Base-by-base conservation (phyloP, 1,140 invertebrate genomes). In the Drosophila elegans region DNA sequence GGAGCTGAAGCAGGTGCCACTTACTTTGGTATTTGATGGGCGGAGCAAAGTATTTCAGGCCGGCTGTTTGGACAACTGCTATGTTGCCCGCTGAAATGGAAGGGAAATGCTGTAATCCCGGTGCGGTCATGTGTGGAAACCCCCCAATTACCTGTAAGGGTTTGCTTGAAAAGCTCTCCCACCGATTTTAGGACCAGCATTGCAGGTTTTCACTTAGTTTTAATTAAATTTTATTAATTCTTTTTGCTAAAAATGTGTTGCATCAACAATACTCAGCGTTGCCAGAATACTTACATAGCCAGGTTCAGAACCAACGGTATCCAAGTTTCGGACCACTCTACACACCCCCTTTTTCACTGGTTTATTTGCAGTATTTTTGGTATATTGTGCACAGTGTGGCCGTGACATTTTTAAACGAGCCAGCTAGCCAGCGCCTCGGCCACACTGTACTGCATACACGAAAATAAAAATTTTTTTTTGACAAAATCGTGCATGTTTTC, bases 41-140 rank as follows among this genome's bases (percentile, higher is more conserved):
- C 9, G 93, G 93, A 44, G 93, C 78, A 91, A 94, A 96, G 80
- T 94, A 93, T 91, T 95, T 96, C 13, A 96, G 93, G 27, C 95
- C 95, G 72, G 84, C 89, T 39, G 81, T 67, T 56, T 63, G 68
- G 13, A 74, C 59, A 27, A 56, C 48, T 16, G 77, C 74, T 10
- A 89, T 57, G 48, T 77, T 89, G 25, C 72, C 72, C 71, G 45
- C 53, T 74, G 10, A 54, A 74, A 60, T 9, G 38, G 39, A n/a
- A 29, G 39, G 13, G 13, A 9, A 27, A 10, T 32, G 4, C n/a
- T 11, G 10, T 36, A n/a, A 42, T 2, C 10, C 4, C 2, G 1
- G 5, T 38, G 52, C 2, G 4, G 2, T 2, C 9, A 3, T 1
- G 4, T 7, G 29, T 32, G 46, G 11, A 7, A 51, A 10, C 2